Evolutionary conservation across 2,888 invertebrate genomes (phyloP).

Genomic region (Amiota communis): DNA sequence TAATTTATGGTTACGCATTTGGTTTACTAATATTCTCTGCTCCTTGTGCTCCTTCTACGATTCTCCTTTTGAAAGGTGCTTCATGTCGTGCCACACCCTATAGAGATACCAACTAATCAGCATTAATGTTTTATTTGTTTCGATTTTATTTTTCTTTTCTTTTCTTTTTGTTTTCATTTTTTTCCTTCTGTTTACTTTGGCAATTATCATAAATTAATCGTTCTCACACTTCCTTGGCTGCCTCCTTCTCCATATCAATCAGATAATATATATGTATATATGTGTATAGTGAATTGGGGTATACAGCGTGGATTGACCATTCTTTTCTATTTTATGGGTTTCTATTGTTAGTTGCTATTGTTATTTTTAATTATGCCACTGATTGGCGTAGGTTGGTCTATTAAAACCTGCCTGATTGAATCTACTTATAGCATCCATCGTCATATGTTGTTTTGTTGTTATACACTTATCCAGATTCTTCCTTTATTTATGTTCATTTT

Average conservation of each 20-base stretch:
- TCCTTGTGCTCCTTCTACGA: neutral
- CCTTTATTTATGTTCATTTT: too few species aligned
- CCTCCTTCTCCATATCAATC: too few species aligned
- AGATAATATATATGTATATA: too few species aligned
- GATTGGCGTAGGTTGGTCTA: constrained; percentile 36
- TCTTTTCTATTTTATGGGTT: constrained; percentile 50
- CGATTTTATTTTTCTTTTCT: constrained; percentile 47
- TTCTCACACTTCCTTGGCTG: neutral
- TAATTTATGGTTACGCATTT: constrained; percentile 67
- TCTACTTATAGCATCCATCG: neutral
- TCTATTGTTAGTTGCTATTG: constrained; percentile 47
- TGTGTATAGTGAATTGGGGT: constrained; percentile 28
- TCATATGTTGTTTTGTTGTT: constrained; percentile 33
- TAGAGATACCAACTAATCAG: constrained; percentile 5
- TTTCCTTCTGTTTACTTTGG: constrained; percentile 61
- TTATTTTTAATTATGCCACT: constrained; percentile 66
- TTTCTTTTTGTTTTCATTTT: constrained; percentile 24
- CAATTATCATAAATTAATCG: constrained; percentile 67
- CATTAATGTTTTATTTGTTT: constrained; percentile 2
- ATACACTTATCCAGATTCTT: too few species aligned
- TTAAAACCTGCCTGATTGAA: too few species aligned
- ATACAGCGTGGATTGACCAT: constrained; percentile 39
- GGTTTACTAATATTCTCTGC: constrained; percentile 57
- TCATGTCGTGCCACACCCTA: neutral
- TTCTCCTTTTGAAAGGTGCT: neutral